Base-by-base conservation (phyloP, 2,888 invertebrate genomes). In the Caenorhabditis uteleia region DNA sequence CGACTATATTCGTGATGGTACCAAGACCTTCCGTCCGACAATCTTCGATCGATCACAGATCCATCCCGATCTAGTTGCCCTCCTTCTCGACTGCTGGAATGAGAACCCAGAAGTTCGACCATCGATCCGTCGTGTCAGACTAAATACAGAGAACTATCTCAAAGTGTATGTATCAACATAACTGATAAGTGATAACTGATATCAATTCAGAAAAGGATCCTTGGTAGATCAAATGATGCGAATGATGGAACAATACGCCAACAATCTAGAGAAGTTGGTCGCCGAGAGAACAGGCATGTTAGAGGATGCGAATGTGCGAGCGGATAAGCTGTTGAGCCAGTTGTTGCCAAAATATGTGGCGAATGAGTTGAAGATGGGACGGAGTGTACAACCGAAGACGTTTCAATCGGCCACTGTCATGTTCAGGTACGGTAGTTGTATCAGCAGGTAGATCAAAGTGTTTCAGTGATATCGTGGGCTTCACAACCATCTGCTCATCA, bases 181-280 rank as follows among this genome's bases (percentile, higher is more conserved):
- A 7, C 2, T 23, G 7, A 14, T n/a, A 6, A 20, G 23, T 14
- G 8, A 23, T 12, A 5, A 21, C 5, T 21, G 39, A 26, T 31
- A 43, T 20, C 12, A n/a, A 47, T 69, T 31, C 49, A 74, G 75
- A 20, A 76, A 74, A 51, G 76, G 76, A 26, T 64, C 67, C 31
- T 60, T 76, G 2, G 74, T 76, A 1, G 76, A 76, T 48, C 74
- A 74, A 44, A 74, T 76, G 74, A 76, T 76, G 74, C 49, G 74
- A 44, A 73, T 75, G 66, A 73, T 74, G 74, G 74, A 74, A 42
- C 68, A 79, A 50, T 82, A 82, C 42, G 82, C 82, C 12, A 82
- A 82, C 34, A 82, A 82, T 61, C 64, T 82, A 36, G 82, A 82
- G 62, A 82, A 82, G 38, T 23, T 82, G 10, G 82, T 82, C 4